Conservation (phyloP, 2,888 invertebrate species). For the Netelia melanura region DNA sequence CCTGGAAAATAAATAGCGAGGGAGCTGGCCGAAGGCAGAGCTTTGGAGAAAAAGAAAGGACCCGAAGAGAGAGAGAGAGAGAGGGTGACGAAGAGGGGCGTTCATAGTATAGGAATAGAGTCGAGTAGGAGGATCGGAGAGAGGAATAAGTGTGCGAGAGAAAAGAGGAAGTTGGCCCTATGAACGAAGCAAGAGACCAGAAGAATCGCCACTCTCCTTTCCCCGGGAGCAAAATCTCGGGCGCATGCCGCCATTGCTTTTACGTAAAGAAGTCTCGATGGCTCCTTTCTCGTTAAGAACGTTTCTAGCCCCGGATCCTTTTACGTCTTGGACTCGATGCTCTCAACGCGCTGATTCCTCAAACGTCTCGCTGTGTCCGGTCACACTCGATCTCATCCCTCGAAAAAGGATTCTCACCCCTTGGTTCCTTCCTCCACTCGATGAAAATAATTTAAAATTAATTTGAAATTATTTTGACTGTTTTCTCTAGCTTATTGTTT, state of each 20-base stretch:
- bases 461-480: too few relatives aligned
- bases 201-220: constrained; percentile 38
- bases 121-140: constrained; percentile 67
- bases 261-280: constrained; percentile 10
- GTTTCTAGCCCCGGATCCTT: background rate
- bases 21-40: constrained; percentile 73
- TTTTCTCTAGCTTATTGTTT: too few relatives aligned
- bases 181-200: constrained; percentile 44
- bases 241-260: constrained; percentile 54
- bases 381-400: too few relatives aligned
- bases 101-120: constrained; percentile 69
- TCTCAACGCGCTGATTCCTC: background rate
- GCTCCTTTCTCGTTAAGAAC: constrained; percentile 45
- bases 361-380: too few relatives aligned
- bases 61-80: constrained; percentile 29
- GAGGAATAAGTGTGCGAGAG: constrained; percentile 39
- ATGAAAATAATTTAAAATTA: too few relatives aligned
- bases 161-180: constrained; percentile 45
- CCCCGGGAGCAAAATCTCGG: constrained; percentile 18
- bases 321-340: constrained; percentile 17
- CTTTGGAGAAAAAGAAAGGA: constrained; percentile 48
- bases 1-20: constrained; percentile 84
- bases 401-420: too few relatives aligned
- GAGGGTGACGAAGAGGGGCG: constrained; percentile 65
- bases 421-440: too few relatives aligned